Evolutionary conservation across 2,113 vertebrate genomes (phyloP), one percentile per base, ranked within the genome.

Genomic region (Coregonus clupeaformis): DNA sequence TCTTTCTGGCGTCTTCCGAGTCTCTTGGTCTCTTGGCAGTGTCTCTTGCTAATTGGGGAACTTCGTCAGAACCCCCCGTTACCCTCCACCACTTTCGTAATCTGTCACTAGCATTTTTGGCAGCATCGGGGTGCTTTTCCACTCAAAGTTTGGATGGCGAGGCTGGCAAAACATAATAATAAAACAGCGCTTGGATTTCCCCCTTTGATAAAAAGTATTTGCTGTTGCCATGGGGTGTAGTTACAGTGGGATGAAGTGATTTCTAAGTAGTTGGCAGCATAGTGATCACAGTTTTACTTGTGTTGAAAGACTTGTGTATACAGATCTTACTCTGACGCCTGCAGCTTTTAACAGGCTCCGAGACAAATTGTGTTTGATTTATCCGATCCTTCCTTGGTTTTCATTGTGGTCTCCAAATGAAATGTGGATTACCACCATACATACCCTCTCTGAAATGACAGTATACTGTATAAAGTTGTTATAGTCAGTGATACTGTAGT

Each of bases 141-240:
- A 69, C 70, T 72, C 59, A 29, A 57, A 42, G 16, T 59, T 79
- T 73, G 74, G 73, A 77, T 69, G 29, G 72, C 49, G 68, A 72
- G 73, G 63, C 78, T 83, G 82, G 72, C 68, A 77, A 62, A 68
- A 55, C 83, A 77, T 3, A 29, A 73, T 47, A 76, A 75, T 82
- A 77, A 88, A 84, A 85, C 78, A 60, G 80, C 36, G 57, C 25
- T 72, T 80, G 82, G 77, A 86, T 84, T 83, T 86, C 83, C 84
- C 81, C 42, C 32, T 79, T 83, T 76, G 76, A 85, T 85, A 73
- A 36, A 57, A 36, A 59, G 60, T 79, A 78, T 76, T 73, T 85
- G 68, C 22, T 59, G 71, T 80, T 80, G 78, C 82, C 47, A 24
- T 69, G 79, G 76, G 57, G 71, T 84, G 78, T 22, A 29, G 59